These are phyloP conservation scores for Thaumetopoea pityocampa DNA, from an alignment of 1,140 invertebrate species.

Conservation along the genomic window DNA sequence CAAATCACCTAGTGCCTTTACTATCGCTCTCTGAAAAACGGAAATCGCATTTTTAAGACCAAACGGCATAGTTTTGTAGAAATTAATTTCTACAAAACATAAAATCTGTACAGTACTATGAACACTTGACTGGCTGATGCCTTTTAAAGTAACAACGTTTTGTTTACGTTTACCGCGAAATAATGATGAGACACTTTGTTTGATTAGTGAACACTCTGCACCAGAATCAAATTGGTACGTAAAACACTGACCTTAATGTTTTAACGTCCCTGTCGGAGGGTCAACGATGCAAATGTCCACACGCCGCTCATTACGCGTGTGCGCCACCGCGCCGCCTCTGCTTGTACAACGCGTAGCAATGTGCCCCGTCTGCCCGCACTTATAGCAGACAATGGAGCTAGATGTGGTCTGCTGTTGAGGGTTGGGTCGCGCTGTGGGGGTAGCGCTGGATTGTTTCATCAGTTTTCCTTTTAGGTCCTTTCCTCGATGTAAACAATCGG, in stretches of 20 bases:
- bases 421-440: not conserved
- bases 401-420: not conserved
- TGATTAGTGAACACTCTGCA: conserved; percentile 27
- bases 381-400: conserved; percentile 7
- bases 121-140: conserved; percentile 4
- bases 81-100: not conserved
- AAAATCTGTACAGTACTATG: conserved; percentile 15
- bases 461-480: not conserved
- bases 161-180: conserved; percentile 17
- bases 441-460: too few species aligned
- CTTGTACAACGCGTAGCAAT: conserved; percentile 8
- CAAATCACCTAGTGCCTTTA: conserved; percentile 4
- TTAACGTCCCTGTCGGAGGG: too few species aligned
- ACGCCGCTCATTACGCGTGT: conserved; percentile 8
- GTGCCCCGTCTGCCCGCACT: conserved; percentile 6
- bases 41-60: conserved; percentile 2
- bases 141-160: too few species aligned
- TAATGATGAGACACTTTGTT: conserved; percentile 18
- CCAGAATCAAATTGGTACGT: too few species aligned
- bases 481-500: conserved; percentile 4
- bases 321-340: not conserved
- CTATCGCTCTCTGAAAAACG: conserved; percentile 4
- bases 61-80: conserved; percentile 12
- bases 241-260: too few species aligned
- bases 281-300: too few species aligned